phyloP scores from a whole-genome alignment of 2,797 vertebrate genomes.

The Schizopygopsis malacanthus region DNA sequence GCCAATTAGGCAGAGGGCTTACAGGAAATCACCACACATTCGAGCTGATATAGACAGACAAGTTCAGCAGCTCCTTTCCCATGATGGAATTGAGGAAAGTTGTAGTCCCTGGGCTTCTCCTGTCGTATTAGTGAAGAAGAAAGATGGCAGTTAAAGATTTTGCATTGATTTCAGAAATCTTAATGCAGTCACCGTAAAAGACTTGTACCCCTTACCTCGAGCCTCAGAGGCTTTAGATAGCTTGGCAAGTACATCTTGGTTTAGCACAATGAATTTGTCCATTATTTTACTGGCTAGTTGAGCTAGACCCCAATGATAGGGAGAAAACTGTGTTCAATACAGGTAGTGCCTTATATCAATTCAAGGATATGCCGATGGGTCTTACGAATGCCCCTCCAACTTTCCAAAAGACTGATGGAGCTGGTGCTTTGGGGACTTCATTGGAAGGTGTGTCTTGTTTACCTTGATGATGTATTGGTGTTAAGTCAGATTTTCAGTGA shows the following conservation, averaged over 20 bases:
- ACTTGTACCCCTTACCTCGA: too few relatives aligned
- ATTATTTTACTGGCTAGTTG: constrained; percentile 30
- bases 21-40: constrained; percentile 23
- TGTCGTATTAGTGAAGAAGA: not conserved
- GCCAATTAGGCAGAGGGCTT: not conserved
- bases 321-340: constrained; percentile 28
- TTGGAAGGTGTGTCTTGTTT: constrained; percentile 46
- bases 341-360: constrained; percentile 15
- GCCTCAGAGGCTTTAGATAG: constrained; percentile 46
- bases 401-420: constrained; percentile 45
- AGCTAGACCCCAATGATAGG: constrained; percentile 11
- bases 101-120: too few relatives aligned
- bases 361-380: constrained; percentile 42
- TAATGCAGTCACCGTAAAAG: constrained; percentile 46
- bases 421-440: constrained; percentile 30
- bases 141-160: constrained; percentile 49
- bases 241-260: constrained; percentile 28
- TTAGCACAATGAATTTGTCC: constrained; percentile 39
- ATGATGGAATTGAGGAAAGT: constrained; percentile 26
- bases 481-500: constrained; percentile 28
- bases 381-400: not conserved
- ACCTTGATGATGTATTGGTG: constrained; percentile 32
- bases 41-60: constrained; percentile 40
- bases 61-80: constrained; percentile 47
- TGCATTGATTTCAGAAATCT: constrained; percentile 48